Conservation (phyloP, 2,113 vertebrate genomes). For the Romanogobio albipinnatus region DNA sequence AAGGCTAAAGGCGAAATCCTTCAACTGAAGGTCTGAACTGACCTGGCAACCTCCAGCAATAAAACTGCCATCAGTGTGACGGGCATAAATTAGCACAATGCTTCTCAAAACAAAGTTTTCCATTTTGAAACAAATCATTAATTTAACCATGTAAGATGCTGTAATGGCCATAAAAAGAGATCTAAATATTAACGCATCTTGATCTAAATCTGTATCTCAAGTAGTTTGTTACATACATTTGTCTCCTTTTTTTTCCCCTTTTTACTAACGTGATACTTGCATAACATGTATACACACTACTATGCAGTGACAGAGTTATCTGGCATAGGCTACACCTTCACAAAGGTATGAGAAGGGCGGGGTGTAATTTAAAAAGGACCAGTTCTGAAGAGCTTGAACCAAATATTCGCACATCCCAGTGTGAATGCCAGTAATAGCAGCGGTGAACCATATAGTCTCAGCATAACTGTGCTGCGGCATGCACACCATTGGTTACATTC, state of each 20-base stretch:
- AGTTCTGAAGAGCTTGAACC: not conserved
- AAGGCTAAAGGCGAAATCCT: no score
- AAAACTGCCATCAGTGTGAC: not conserved
- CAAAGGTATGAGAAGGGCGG: not conserved
- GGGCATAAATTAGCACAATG: not conserved
- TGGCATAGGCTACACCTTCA: not conserved
- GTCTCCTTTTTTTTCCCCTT: not conserved
- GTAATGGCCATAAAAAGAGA: not conserved
- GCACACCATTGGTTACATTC: slow-evolving; percentile 4
- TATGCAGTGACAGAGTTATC: not conserved
- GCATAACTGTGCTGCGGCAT: not conserved
- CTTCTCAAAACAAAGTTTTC: not conserved
- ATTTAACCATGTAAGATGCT: not conserved
- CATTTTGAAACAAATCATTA: not conserved
- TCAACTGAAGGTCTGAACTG: not conserved
- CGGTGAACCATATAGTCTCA: not conserved
- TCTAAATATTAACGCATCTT: not conserved
- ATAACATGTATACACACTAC: not conserved
- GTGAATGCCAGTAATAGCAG: not conserved
- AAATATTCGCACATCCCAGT: not conserved
- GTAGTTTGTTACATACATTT: no score
- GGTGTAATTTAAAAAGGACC: not conserved
- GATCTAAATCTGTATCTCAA: not conserved
- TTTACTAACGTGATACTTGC: not conserved
- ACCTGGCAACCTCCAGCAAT: not conserved